Conservation (phyloP, 2,113 vertebrate genomes). For the Oreochromis niloticus region DNA sequence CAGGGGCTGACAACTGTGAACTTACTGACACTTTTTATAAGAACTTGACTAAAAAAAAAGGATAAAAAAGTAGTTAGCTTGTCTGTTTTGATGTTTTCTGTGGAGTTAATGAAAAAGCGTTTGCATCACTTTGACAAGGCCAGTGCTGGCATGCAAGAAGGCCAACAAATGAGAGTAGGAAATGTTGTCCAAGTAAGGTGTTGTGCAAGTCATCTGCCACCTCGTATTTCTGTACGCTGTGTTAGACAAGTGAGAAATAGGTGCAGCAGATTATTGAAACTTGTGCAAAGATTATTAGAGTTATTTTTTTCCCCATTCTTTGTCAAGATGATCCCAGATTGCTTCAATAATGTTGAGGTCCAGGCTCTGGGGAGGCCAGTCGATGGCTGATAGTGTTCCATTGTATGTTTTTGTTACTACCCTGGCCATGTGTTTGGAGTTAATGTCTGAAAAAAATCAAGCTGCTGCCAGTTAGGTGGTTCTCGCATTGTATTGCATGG, state of each 20-base stretch:
- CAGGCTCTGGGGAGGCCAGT: neutral
- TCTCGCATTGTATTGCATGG: neutral
- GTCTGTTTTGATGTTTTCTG: neutral
- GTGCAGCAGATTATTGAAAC: neutral
- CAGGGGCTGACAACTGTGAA: neutral
- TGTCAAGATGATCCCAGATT: neutral
- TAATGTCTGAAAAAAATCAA: neutral
- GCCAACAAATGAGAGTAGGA: neutral
- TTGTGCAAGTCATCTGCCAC: neutral
- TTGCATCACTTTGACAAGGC: neutral
- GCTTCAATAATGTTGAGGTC: neutral
- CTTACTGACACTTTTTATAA: neutral
- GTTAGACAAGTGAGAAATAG: neutral
- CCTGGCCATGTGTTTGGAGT: neutral
- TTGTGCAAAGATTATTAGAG: neutral
- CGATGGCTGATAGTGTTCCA: neutral
- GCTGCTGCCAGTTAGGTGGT: neutral
- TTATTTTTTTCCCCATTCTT: neutral
- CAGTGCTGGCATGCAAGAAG: neutral
- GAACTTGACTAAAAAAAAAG: neutral
- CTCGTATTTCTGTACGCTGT: rapidly evolving
- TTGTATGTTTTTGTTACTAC: neutral
- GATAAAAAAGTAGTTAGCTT: neutral
- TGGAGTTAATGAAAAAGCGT: neutral
- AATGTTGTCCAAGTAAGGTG: neutral